Evolutionary conservation across 2,888 invertebrate species (phyloP).

Genomic region (Malthinus seriepunctatus): DNA sequence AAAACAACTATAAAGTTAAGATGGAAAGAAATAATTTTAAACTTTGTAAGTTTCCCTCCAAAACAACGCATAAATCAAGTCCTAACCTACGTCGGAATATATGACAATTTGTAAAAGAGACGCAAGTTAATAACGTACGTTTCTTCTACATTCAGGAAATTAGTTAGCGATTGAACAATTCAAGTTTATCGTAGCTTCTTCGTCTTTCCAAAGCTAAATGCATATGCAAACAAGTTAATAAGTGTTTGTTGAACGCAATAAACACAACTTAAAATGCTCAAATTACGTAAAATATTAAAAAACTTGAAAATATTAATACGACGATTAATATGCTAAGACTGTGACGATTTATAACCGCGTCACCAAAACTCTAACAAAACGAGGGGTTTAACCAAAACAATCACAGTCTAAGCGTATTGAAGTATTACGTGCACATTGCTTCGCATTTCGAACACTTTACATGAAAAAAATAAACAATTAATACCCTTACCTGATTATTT

Average conservation of each 20-base stretch:
- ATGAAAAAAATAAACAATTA: constrained; percentile 28
- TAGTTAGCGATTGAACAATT: constrained; percentile 18
- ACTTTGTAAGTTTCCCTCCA: constrained; percentile 52
- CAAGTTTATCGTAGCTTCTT: constrained; percentile 20
- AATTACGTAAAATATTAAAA: constrained; percentile 4
- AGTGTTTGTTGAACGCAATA: background rate
- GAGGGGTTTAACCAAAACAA: constrained; percentile 41
- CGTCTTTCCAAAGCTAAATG: constrained; percentile 1
- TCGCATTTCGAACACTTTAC: constrained; percentile 15
- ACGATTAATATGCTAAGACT: constrained; percentile 39
- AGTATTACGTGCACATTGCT: constrained; percentile 54
- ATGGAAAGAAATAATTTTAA: constrained; percentile 14
- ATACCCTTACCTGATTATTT: constrained; percentile 49
- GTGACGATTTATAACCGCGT: constrained; percentile 35
- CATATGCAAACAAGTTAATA: background rate
- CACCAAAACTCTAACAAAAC: constrained; percentile 12
- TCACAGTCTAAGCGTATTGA: constrained; percentile 50
- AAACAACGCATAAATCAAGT: constrained; percentile 42
- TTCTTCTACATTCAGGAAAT: constrained; percentile 21
- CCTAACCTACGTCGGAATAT: constrained; percentile 30
- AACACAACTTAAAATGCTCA: background rate
- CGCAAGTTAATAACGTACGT: constrained; percentile 29
- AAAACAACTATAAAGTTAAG: constrained; percentile 14
- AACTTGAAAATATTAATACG: constrained; percentile 12
- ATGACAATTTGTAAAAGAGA: constrained; percentile 23